Conservation (phyloP, 2,797 vertebrate species). For the Acanthopagrus latus region DNA sequence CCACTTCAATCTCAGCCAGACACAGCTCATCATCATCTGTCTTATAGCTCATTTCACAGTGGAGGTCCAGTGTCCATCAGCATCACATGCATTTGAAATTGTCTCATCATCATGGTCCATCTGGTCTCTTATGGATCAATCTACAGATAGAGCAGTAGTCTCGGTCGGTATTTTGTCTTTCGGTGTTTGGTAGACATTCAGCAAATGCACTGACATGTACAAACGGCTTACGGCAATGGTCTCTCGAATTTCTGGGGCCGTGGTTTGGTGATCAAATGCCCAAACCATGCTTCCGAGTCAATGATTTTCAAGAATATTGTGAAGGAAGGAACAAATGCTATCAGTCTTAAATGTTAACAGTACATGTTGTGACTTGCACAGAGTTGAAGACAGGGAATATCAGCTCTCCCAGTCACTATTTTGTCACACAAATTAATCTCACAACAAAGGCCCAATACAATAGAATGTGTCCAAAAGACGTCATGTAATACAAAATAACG, state of each 20-base stretch:
- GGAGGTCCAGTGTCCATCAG: conserved; percentile 20
- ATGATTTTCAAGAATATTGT: neutral
- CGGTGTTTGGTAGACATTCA: neutral
- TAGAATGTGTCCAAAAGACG: neutral
- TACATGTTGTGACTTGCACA: neutral
- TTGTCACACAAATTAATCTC: neutral
- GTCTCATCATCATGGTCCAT: conserved; percentile 1
- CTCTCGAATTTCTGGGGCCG: neutral
- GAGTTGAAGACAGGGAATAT: neutral
- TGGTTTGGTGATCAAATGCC: neutral
- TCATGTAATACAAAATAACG: neutral
- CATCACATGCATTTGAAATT: conserved; percentile 34
- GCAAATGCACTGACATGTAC: neutral
- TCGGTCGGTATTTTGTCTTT: neutral
- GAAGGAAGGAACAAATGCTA: too few relatives aligned
- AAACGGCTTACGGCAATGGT: neutral
- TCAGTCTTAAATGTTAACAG: neutral
- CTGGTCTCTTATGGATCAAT: neutral
- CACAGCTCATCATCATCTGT: conserved; percentile 24
- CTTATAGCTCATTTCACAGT: conserved; percentile 25
- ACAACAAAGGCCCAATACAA: neutral
- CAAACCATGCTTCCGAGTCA: neutral
- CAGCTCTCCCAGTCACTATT: neutral
- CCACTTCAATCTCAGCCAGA: conserved; percentile 20
- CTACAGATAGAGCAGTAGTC: neutral